Evolutionary conservation across 1,140 invertebrate genomes (phyloP).

Genomic region (Schlechtendalia chinensis): DNA sequence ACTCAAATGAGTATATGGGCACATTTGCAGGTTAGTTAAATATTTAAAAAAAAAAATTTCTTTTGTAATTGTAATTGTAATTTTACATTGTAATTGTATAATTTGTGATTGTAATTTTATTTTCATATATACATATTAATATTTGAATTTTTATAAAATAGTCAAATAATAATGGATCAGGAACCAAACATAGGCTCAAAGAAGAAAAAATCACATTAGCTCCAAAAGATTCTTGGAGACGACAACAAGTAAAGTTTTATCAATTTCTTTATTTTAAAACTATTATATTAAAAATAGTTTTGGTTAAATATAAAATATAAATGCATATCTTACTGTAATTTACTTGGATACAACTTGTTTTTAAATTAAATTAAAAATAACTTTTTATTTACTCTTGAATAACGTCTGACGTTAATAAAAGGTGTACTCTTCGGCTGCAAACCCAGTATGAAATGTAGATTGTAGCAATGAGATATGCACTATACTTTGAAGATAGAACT

Average conservation of each 20-base stretch:
- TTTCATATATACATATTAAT: background rate
- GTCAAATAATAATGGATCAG: slow-evolving; percentile 15
- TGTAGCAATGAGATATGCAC: too few relatives aligned
- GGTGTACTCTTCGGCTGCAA: too few relatives aligned
- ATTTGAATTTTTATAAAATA: background rate
- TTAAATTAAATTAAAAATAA: too few relatives aligned
- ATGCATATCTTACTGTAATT: background rate
- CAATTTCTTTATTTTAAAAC: background rate
- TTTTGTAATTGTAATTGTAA: too few relatives aligned
- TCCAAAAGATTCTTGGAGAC: slow-evolving; percentile 47
- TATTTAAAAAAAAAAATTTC: too few relatives aligned
- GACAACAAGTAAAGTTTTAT: slow-evolving; percentile 13
- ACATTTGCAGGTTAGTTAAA: slow-evolving; percentile 31
- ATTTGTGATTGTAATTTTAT: background rate
- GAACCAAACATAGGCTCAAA: background rate
- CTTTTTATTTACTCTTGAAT: too few relatives aligned
- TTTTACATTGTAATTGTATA: too few relatives aligned
- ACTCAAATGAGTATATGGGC: slow-evolving; percentile 48
- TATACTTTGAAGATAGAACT: too few relatives aligned
- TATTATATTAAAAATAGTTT: background rate
- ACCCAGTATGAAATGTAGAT: too few relatives aligned
- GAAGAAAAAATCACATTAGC: slow-evolving; percentile 37
- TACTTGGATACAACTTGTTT: too few relatives aligned
- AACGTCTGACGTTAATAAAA: too few relatives aligned
- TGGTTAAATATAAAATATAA: background rate